These are phyloP conservation scores for Euplagia quadripunctaria DNA, from an alignment of 2,888 invertebrate genomes.

Conservation along the genomic window DNA sequence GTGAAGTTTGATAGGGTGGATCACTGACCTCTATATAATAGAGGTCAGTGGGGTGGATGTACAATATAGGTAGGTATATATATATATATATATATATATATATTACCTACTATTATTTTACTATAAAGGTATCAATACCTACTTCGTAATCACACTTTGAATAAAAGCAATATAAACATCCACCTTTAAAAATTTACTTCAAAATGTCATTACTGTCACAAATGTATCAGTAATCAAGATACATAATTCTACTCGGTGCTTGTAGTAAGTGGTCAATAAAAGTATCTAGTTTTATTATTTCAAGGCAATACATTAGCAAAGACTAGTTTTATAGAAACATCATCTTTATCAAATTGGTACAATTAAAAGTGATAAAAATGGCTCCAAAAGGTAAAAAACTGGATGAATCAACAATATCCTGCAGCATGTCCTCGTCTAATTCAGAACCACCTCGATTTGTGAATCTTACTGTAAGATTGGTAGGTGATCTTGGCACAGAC, in stretches of 20 bases:
- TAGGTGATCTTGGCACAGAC: constrained; percentile 64
- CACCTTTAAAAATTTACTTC: too few species aligned
- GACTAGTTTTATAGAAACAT: not conserved
- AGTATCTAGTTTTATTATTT: not conserved
- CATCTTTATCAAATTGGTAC: not conserved
- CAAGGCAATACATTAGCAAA: not conserved
- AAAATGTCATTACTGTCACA: too few species aligned
- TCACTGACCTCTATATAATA: too few species aligned
- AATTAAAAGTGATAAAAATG: not conserved
- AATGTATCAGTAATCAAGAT: not conserved
- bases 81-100: too few species aligned
- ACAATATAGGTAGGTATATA: too few species aligned
- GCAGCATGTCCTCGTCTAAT: not conserved
- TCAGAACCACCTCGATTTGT: constrained; percentile 51
- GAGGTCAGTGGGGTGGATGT: too few species aligned
- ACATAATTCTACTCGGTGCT: not conserved
- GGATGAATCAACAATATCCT: constrained; percentile 4
- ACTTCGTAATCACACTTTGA: too few species aligned
- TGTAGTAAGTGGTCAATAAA: not conserved
- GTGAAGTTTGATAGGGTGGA: too few species aligned
- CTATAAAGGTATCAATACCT: too few species aligned
- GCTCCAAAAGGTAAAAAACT: constrained; percentile 23
- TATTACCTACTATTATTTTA: too few species aligned
- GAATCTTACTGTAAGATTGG: constrained; percentile 56
- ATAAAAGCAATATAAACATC: too few species aligned